A percentile compares a stretch with the other conserved stretches of the same genome.
Evolutionary conservation across 2,113 vertebrate genomes (phyloP).

Genomic region (Motacilla alba): DNA sequence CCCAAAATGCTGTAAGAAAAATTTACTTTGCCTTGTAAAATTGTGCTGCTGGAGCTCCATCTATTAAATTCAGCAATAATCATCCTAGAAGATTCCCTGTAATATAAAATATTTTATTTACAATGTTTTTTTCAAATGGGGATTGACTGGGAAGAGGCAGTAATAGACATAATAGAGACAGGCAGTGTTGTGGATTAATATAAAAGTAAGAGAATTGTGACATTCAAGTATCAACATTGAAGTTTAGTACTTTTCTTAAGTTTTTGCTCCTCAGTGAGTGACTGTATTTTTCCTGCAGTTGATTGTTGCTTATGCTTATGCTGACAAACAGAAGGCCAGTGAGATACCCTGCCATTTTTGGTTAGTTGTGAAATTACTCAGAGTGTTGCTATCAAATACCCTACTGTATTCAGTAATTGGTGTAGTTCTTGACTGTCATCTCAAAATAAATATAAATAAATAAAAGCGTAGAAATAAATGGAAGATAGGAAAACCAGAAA

Average conservation of each 20-base stretch:
- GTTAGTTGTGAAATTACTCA: not conserved
- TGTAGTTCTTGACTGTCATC: not conserved
- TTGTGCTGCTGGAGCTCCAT: not conserved
- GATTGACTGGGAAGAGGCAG: not conserved
- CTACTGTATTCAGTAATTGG: not conserved
- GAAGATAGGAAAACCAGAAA: not conserved
- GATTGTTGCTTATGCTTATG: not conserved
- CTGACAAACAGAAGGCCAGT: not conserved
- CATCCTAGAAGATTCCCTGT: not conserved
- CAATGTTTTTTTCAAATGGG: not conserved
- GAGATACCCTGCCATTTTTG: not conserved
- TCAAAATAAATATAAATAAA: conserved; percentile 2
- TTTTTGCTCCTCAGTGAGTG: not conserved
- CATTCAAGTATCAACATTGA: not conserved
- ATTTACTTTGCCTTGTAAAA: conserved; percentile 38
- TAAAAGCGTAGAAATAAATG: not conserved
- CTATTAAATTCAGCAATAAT: conserved; percentile 7
- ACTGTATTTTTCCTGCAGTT: not conserved
- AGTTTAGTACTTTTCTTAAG: not conserved
- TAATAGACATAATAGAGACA: not conserved
- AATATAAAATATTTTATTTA: not conserved
- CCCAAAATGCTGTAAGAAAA: conserved; percentile 22
- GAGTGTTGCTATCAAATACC: not conserved
- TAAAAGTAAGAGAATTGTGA: not conserved
- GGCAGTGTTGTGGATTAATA: not conserved